These are phyloP conservation scores for Palaemon carinicauda DNA, from an alignment of 1,140 invertebrate species.

Conservation along the genomic window DNA sequence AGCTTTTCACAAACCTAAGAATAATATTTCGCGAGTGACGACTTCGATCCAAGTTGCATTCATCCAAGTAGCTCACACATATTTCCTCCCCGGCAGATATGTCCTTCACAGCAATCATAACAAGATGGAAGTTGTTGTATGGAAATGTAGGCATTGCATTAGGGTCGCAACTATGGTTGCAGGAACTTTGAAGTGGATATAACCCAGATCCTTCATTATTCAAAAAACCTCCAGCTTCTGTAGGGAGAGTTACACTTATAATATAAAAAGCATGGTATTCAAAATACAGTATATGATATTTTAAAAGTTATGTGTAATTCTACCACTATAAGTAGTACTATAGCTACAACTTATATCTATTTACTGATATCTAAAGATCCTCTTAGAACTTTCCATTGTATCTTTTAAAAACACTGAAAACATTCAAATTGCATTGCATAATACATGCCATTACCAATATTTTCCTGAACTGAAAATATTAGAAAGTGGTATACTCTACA, in stretches of 20 bases:
- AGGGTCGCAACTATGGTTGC: conserved; percentile 92
- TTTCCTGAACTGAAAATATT: too few relatives aligned
- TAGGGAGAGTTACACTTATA: conserved; percentile 58
- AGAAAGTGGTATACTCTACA: too few relatives aligned
- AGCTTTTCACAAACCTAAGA: conserved; percentile 69
- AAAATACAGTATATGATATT: too few relatives aligned
- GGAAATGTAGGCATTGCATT: conserved; percentile 88
- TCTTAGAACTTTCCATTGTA: too few relatives aligned
- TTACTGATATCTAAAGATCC: too few relatives aligned
- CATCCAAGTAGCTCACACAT: conserved; percentile 89
- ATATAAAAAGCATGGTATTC: too few relatives aligned
- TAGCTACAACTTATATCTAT: too few relatives aligned
- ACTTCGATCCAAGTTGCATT: conserved; percentile 80
- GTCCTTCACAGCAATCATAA: conserved; percentile 77
- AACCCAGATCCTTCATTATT: conserved; percentile 94
- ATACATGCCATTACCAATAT: too few relatives aligned
- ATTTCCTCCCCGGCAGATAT: conserved; percentile 88
- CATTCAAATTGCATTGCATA: too few relatives aligned
- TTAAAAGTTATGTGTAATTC: too few relatives aligned
- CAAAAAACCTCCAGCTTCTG: conserved; percentile 86
- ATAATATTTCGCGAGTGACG: conserved; percentile 83
- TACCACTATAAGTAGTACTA: too few relatives aligned
- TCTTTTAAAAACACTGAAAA: too few relatives aligned
- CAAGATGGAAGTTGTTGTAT: conserved; percentile 82
- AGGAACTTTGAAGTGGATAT: conserved; percentile 82